These are phyloP conservation scores for Schlechtendalia chinensis DNA, from an alignment of 1,140 invertebrate species.

Conservation along the genomic window DNA sequence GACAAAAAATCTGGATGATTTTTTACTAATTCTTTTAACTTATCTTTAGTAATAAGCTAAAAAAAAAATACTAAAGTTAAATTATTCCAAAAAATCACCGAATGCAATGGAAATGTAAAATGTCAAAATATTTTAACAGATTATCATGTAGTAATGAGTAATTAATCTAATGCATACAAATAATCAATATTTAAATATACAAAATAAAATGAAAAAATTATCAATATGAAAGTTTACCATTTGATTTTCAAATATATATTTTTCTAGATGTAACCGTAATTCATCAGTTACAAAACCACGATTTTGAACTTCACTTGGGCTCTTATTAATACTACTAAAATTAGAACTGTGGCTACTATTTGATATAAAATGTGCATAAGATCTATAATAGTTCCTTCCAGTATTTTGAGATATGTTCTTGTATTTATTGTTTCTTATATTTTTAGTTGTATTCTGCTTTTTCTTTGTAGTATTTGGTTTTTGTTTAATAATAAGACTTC, in stretches of 20 bases:
- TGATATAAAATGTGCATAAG: not conserved
- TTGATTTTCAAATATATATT: constrained; percentile 12
- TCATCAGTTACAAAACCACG: not conserved
- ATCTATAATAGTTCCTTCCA: not conserved
- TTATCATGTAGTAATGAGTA: too few relatives aligned
- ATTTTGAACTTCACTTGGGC: not conserved
- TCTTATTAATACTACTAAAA: not conserved
- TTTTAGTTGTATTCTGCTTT: not conserved
- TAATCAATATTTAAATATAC: too few relatives aligned
- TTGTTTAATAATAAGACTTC: constrained; percentile 32
- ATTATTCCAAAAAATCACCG: not conserved
- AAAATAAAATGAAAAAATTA: not conserved
- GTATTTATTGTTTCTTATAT: not conserved
- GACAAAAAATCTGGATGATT: not conserved
- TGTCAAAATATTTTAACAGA: too few relatives aligned
- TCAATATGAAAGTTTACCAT: constrained; percentile 5
- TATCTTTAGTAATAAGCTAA: not conserved
- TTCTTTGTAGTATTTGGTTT: not conserved
- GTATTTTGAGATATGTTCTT: not conserved
- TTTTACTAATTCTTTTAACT: not conserved
- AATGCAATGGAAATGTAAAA: not conserved
- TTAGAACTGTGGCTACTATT: not conserved
- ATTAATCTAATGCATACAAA: too few relatives aligned
- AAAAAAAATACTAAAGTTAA: not conserved
- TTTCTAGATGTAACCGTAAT: not conserved